phyloP scores from a whole-genome alignment of 2,797 vertebrate species.

The Microcaecilia unicolor region DNA sequence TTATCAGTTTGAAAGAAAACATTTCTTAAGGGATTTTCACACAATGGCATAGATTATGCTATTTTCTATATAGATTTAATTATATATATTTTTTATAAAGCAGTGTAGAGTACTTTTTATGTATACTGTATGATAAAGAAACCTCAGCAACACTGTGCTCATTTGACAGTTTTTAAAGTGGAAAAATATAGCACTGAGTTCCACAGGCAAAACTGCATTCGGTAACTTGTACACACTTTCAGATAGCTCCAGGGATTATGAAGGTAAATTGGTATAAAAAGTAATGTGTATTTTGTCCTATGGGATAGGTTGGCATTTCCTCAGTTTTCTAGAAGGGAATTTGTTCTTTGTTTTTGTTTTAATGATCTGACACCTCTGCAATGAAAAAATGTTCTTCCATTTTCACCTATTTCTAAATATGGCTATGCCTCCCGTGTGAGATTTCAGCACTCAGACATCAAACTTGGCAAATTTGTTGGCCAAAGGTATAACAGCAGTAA shows the following conservation, averaged over 20 bases:
- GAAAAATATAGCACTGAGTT: too few species aligned
- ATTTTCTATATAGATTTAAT: too few species aligned
- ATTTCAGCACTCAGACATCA: neutral
- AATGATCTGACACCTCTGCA: neutral
- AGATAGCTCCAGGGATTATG: neutral
- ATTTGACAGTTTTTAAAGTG: too few species aligned
- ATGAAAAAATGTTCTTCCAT: fast-evolving
- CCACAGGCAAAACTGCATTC: too few species aligned
- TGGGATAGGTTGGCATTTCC: neutral
- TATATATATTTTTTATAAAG: too few species aligned
- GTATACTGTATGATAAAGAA: too few species aligned
- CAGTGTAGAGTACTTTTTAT: too few species aligned
- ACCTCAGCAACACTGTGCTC: too few species aligned
- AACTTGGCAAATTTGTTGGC: neutral
- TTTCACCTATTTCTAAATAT: neutral
- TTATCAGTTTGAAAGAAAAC: too few species aligned
- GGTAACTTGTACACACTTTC: too few species aligned
- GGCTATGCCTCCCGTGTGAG: neutral
- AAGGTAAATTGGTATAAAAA: neutral
- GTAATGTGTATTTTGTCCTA: neutral
- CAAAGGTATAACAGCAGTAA: neutral
- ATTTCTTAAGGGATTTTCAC: too few species aligned
- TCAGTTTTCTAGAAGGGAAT: neutral
- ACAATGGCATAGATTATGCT: too few species aligned
- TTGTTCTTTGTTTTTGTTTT: neutral